Base-by-base conservation (phyloP, 2,888 invertebrate species). In the Drosophila formosana region DNA sequence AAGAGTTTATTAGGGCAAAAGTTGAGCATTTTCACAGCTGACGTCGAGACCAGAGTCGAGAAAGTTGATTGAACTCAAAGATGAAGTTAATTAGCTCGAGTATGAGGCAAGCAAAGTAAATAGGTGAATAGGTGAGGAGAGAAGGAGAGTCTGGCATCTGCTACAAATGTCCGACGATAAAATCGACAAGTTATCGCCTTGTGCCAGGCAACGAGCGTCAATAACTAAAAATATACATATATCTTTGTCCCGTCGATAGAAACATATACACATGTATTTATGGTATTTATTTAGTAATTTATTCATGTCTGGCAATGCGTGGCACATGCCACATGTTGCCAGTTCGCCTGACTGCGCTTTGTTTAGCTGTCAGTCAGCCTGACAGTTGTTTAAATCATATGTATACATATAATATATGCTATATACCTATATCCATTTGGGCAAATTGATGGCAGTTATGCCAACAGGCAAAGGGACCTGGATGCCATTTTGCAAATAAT, bases 221-320 rank as follows among this genome's bases (percentile, higher is more conserved):
- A 74, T 64, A 78, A 78, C 82, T 67, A 72, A 67, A 74, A 78
- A 72, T 69, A 69, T 57, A 64, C 13, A 41, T 13, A 11, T 41
- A 41, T 41, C 18, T 18, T 18, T 41, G 39, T 1, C n/a, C 37
- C 37, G 37, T 5, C 11, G 37, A n/a, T 41, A 18, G 39, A 9
- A 39, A 72, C 39, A 41, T 45, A 46, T 28, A 47, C 43, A 52
- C 51, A 65, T 46, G 25, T 51, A 82, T 83, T 80, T 76, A 83
- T 83, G 74, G 56, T 83, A 80, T 86, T 83, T 83, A 83, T 83
- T 83, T 76, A 72, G 83, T 80, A 82, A 83, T 86, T 78, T 80
- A 86, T 83, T 78, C 81, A 76, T 74, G 74, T 75, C 72, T 76
- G 60, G 45, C 71, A 67, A 53, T 52, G 47, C 56, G 57, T 66